Percentiles rank a stretch among this genome's conserved stretches.
These are phyloP conservation scores for Calonectris borealis DNA, from an alignment of 2,113 vertebrate genomes.

Conservation along the genomic window DNA sequence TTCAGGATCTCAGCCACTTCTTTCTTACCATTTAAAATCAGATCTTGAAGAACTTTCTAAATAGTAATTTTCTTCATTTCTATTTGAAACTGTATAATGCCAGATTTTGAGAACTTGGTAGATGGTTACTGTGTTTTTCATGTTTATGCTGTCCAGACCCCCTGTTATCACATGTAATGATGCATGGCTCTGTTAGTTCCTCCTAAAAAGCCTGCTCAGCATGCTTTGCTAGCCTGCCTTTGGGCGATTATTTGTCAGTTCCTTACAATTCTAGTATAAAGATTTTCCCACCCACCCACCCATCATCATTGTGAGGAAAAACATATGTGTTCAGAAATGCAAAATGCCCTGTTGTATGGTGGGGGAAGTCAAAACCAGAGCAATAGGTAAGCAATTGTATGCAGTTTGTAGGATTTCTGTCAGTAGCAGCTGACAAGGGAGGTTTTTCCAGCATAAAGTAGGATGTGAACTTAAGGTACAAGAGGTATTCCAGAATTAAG, in stretches of 20 bases:
- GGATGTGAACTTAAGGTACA: not conserved
- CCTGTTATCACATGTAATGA: not conserved
- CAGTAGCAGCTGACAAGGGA: not conserved
- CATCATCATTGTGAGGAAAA: not conserved
- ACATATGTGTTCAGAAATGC: not conserved
- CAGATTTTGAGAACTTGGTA: not conserved
- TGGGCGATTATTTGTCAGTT: not conserved
- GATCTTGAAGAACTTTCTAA: not conserved
- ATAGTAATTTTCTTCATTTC: not conserved
- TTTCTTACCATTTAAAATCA: not conserved
- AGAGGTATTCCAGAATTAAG: not conserved
- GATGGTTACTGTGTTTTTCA: not conserved
- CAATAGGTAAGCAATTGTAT: not conserved
- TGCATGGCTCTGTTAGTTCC: not conserved
- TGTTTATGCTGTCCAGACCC: not conserved
- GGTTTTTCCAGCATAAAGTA: not conserved
- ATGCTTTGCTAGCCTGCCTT: not conserved
- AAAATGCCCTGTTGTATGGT: not conserved
- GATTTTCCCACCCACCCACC: accelerated
- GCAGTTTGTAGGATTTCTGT: not conserved
- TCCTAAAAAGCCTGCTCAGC: not conserved
- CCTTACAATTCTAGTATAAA: not conserved
- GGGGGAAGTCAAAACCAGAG: not conserved
- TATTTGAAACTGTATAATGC: not conserved
- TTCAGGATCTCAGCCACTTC: not conserved